phyloP scores from a whole-genome alignment of 92 coral and sea anemone genomes.

The Porites evermanni region DNA sequence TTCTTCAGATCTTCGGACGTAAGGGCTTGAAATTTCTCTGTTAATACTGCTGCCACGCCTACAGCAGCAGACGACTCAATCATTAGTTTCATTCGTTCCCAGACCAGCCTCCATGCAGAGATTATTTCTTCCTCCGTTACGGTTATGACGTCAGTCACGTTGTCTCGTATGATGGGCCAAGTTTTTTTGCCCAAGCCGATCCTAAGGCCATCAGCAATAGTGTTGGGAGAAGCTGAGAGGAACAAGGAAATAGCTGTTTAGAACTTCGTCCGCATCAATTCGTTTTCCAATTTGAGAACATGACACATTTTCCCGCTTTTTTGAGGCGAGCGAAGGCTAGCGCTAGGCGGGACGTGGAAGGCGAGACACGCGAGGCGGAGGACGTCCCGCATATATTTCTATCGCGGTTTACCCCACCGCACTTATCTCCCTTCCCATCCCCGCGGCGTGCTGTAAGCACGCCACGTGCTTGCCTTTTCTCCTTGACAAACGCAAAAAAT shows the following conservation, averaged over 20 bases:
- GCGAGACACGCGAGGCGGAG: too few species aligned
- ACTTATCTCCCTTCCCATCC: too few species aligned
- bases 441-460: too few species aligned
- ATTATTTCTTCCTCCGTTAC: slow-evolving; percentile 94
- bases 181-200: slow-evolving; percentile 86
- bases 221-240: slow-evolving; percentile 85
- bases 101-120: slow-evolving; percentile 86
- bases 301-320: too few species aligned
- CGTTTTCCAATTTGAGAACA: not conserved
- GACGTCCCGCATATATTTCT: too few species aligned
- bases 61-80: slow-evolving; percentile 99
- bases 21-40: slow-evolving; percentile 72
- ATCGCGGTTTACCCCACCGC: too few species aligned
- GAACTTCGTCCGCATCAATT: too few species aligned
- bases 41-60: slow-evolving; percentile 92
- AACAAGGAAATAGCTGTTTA: not conserved
- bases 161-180: slow-evolving; percentile 95
- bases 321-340: too few species aligned
- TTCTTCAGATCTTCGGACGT: slow-evolving; percentile 61
- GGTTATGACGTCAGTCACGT: slow-evolving; percentile 91
- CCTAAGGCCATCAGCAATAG: slow-evolving; percentile 95
- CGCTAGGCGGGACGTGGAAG: too few species aligned
- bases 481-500: too few species aligned
- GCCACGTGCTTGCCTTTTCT: too few species aligned
- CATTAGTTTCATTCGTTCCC: slow-evolving; percentile 97